These are phyloP conservation scores for Morpho achilles DNA, from an alignment of 2,888 invertebrate genomes.

Conservation along the genomic window DNA sequence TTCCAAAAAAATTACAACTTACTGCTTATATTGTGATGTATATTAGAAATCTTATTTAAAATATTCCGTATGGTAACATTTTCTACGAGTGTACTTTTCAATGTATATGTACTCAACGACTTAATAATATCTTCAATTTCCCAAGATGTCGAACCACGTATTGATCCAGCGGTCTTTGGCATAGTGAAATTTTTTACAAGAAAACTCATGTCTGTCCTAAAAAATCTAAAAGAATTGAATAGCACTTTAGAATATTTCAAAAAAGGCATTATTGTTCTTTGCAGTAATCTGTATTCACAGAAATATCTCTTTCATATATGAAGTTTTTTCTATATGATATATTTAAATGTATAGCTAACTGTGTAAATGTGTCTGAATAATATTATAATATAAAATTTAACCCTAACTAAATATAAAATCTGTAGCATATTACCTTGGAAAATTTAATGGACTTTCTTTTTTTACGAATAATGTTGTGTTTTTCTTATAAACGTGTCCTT, in stretches of 20 bases:
- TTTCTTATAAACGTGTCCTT: slow-evolving; percentile 39
- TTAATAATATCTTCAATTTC: slow-evolving; percentile 41
- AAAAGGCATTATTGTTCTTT: no score
- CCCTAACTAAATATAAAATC: no score
- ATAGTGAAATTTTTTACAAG: not conserved
- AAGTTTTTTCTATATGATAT: no score
- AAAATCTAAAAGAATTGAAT: slow-evolving; percentile 9
- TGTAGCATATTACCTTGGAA: no score
- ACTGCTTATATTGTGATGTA: slow-evolving; percentile 45
- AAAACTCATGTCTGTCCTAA: not conserved
- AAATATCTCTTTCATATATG: no score
- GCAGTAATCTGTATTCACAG: no score
- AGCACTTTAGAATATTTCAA: no score
- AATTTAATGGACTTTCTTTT: not conserved
- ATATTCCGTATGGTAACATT: slow-evolving; percentile 14
- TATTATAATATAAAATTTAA: no score
- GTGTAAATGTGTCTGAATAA: no score
- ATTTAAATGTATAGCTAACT: no score
- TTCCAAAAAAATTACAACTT: slow-evolving; percentile 19
- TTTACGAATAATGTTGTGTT: slow-evolving; percentile 1
- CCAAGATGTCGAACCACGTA: slow-evolving; percentile 10
- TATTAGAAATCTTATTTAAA: slow-evolving; percentile 15
- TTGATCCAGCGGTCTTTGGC: not conserved
- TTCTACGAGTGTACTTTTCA: slow-evolving; percentile 24
- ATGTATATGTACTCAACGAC: slow-evolving; percentile 33